phyloP scores from a whole-genome alignment of 1,140 invertebrate genomes.

The Solenopsis invicta region DNA sequence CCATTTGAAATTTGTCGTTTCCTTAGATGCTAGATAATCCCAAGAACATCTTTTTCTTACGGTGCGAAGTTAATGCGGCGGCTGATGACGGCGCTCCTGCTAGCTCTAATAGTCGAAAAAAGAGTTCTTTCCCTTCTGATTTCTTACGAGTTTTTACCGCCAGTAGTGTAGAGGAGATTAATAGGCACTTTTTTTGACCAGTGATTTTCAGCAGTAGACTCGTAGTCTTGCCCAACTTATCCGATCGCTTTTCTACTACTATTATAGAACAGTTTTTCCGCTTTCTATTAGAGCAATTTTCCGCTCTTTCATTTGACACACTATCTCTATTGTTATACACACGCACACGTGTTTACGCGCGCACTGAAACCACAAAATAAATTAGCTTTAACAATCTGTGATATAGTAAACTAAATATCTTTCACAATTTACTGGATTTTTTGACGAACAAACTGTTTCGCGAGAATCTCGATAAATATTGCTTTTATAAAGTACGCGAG shows the following conservation, averaged over 20 bases:
- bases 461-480: background rate
- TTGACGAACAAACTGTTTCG: background rate
- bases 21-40: conserved; percentile 44
- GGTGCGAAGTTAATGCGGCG: conserved; percentile 33
- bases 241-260: conserved; percentile 59
- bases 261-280: conserved; percentile 53
- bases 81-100: conserved; percentile 25
- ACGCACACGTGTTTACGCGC: background rate
- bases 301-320: conserved; percentile 39
- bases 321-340: conserved; percentile 10
- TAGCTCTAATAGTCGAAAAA: conserved; percentile 38
- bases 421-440: conserved; percentile 10
- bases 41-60: conserved; percentile 3
- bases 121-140: conserved; percentile 28
- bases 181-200: conserved; percentile 48
- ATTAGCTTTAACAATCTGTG: conserved; percentile 4
- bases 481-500: background rate
- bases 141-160: conserved; percentile 42
- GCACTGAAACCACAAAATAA: background rate
- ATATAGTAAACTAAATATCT: background rate
- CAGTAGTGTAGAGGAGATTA: conserved; percentile 55
- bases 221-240: conserved; percentile 53
- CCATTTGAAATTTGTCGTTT: background rate
- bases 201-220: conserved; percentile 51
- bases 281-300: conserved; percentile 56